A percentile compares a stretch with the other conserved stretches of the same genome.
Evolutionary conservation across 2,888 invertebrate species (phyloP).

Genomic region (Lumbricus terrestris): DNA sequence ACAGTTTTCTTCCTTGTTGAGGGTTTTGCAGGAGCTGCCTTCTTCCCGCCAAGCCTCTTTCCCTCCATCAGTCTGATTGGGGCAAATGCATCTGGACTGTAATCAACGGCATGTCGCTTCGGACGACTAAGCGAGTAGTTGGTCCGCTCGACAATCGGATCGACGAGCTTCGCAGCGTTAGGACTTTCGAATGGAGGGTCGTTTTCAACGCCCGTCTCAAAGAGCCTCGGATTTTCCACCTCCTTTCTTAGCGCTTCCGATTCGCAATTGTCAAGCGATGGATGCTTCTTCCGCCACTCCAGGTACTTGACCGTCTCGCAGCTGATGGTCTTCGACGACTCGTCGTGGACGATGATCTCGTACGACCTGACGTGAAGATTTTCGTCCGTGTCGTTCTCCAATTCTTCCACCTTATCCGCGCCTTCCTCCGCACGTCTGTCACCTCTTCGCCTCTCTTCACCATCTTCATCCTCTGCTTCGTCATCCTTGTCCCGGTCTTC

Average conservation of each 20-base stretch:
- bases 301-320: background rate
- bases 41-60: background rate
- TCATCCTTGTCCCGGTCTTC: background rate
- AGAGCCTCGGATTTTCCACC: background rate
- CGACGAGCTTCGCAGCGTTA: background rate
- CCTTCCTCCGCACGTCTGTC: background rate
- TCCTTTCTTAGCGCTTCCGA: background rate
- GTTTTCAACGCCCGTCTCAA: slow-evolving; percentile 5
- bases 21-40: background rate
- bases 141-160: background rate
- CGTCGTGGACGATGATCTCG: slow-evolving; percentile 11
- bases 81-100: slow-evolving; percentile 30
- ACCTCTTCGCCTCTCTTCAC: background rate
- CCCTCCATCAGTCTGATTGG: slow-evolving; percentile 20
- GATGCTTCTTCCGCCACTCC: slow-evolving; percentile 12
- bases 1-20: background rate
- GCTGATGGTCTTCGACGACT: slow-evolving; percentile 7
- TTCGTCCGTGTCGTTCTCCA: background rate
- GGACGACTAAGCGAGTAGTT: slow-evolving; percentile 26
- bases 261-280: background rate
- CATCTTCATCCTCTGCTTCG: background rate
- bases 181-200: background rate
- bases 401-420: background rate
- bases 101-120: slow-evolving; percentile 28
- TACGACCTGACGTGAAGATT: background rate